Conservation (phyloP, 2,797 vertebrate species). For the Pseudomugil tenellus region DNA sequence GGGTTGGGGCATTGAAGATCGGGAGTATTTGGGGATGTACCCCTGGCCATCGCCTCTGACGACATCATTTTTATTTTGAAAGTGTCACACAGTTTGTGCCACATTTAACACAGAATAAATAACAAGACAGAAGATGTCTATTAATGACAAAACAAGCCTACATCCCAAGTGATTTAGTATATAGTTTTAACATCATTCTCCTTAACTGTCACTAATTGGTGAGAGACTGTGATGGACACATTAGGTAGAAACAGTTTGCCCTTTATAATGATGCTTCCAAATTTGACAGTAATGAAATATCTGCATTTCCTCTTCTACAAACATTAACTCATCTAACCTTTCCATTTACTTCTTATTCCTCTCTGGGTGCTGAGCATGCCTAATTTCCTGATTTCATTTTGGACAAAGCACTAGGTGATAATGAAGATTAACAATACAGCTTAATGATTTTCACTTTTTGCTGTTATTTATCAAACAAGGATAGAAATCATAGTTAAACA, state of each 20-base stretch:
- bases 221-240: not conserved
- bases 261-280: not conserved
- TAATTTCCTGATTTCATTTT: not conserved
- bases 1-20: too few relatives aligned
- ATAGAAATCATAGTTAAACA: not conserved
- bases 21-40: too few relatives aligned
- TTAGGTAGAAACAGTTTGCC: not conserved
- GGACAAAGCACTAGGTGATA: not conserved
- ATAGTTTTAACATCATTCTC: not conserved
- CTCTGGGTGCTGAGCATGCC: not conserved
- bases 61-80: too few relatives aligned
- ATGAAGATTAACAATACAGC: not conserved
- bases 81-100: too few relatives aligned
- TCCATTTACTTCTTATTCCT: not conserved
- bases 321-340: not conserved
- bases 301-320: not conserved
- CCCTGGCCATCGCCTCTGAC: too few relatives aligned
- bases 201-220: not conserved
- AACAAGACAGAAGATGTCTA: not conserved
- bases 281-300: not conserved
- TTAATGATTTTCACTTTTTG: conserved; percentile 1
- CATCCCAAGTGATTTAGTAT: too few relatives aligned
- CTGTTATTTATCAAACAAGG: not conserved
- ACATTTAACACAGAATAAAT: too few relatives aligned
- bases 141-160: not conserved